Conservation (phyloP, 2,888 invertebrate species). For the Metallyticus violacea region DNA sequence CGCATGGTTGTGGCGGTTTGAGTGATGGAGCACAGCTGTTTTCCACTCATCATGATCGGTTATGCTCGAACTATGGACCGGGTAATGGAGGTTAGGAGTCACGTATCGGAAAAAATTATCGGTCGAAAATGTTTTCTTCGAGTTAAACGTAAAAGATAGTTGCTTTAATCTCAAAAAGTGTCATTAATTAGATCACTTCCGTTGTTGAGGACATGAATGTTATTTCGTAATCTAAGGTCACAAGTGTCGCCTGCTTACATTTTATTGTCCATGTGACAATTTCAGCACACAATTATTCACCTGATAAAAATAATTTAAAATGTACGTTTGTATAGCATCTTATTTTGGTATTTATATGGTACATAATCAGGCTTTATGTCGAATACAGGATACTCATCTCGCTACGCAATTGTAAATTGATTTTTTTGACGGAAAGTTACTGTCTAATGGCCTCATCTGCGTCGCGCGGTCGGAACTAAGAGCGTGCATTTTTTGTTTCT, state of each 20-base stretch:
- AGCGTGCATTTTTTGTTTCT: too few relatives aligned
- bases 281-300: too few relatives aligned
- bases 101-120: neutral
- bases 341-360: too few relatives aligned
- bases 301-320: too few relatives aligned
- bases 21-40: neutral
- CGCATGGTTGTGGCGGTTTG: neutral
- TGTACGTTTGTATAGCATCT: too few relatives aligned
- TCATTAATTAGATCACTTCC: neutral
- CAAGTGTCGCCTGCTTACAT: neutral
- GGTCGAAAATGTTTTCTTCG: neutral
- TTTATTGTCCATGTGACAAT: too few relatives aligned
- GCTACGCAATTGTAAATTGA: too few relatives aligned
- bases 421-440: too few relatives aligned
- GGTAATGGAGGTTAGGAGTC: neutral
- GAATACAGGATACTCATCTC: too few relatives aligned
- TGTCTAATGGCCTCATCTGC: too few relatives aligned
- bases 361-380: too few relatives aligned
- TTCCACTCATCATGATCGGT: neutral
- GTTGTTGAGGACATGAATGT: neutral
- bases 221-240: neutral
- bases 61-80: neutral
- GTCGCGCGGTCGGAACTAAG: too few relatives aligned
- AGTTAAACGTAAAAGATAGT: neutral
- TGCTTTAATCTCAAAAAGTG: neutral